These are phyloP conservation scores for Akabosia matsudoensis DNA, from an alignment of 1,140 invertebrate genomes.

Conservation along the genomic window DNA sequence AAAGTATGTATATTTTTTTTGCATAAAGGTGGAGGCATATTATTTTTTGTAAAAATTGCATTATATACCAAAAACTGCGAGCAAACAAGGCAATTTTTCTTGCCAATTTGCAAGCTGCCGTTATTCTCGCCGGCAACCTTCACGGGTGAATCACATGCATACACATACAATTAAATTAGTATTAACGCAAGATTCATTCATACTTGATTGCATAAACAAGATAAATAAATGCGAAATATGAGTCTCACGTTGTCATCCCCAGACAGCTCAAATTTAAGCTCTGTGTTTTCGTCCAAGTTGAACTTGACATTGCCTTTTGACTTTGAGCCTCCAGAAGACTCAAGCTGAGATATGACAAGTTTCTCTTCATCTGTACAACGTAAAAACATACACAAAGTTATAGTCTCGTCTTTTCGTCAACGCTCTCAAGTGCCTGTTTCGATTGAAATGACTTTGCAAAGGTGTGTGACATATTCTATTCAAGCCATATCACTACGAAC, in stretches of 20 bases:
- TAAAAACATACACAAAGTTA: too few relatives aligned
- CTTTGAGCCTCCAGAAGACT: background rate
- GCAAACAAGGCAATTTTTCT: background rate
- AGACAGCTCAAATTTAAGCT: constrained; percentile 26
- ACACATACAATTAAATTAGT: background rate
- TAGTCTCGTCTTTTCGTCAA: too few relatives aligned
- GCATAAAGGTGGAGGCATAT: background rate
- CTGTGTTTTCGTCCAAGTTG: constrained; percentile 19
- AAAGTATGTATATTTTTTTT: too few relatives aligned
- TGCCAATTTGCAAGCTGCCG: background rate
- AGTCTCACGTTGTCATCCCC: constrained; percentile 10
- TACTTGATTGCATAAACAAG: too few relatives aligned
- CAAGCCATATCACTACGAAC: background rate
- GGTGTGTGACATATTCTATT: background rate
- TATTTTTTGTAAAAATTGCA: background rate
- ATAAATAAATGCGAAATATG: background rate
- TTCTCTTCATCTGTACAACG: constrained; percentile 9
- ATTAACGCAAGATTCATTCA: background rate
- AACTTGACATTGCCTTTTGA: constrained; percentile 23
- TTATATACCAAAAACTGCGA: background rate
- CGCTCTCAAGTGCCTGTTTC: too few relatives aligned
- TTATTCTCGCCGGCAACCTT: background rate
- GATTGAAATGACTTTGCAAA: background rate
- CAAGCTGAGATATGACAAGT: background rate
- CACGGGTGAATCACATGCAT: background rate